Percentiles rank a stretch among this genome's conserved stretches.
Conservation (phyloP, 2,113 vertebrate species). For the Polypterus senegalus region DNA sequence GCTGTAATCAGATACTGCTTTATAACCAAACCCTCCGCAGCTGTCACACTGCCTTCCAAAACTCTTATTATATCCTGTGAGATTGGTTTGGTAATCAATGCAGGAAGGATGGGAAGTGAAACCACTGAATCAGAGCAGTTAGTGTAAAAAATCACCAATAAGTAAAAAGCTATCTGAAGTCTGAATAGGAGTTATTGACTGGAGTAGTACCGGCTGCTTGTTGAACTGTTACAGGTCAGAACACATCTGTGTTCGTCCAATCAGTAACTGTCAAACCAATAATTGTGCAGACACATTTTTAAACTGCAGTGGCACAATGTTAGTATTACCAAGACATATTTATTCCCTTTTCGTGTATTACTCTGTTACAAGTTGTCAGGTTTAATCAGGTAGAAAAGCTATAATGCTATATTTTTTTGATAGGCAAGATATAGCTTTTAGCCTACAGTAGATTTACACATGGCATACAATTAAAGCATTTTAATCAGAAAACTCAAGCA, state of each 20-base stretch:
- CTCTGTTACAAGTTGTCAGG: constrained; percentile 16
- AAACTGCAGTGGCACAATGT: constrained; percentile 15
- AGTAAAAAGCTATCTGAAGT: constrained; percentile 32
- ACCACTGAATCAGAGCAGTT: constrained; percentile 9
- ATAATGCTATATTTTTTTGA: constrained; percentile 5
- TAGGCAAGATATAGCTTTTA: no score
- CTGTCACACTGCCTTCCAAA: constrained; percentile 26
- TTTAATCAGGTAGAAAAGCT: constrained; percentile 7
- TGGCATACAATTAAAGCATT: no score
- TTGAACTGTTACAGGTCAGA: constrained; percentile 32
- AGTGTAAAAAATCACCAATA: constrained; percentile 27
- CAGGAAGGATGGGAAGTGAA: constrained; percentile 23
- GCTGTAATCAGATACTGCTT: constrained; percentile 20
- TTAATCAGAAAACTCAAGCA: no score
- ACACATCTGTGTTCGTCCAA: constrained; percentile 16
- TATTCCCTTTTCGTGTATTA: constrained; percentile 8
- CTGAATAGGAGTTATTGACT: constrained; percentile 34
- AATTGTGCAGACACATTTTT: constrained; percentile 28
- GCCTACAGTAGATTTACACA: no score
- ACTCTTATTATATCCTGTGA: constrained; percentile 19
- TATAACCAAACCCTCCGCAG: constrained; percentile 19
- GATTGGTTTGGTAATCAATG: constrained; percentile 30
- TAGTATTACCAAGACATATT: constrained; percentile 9
- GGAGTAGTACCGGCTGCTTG: constrained; percentile 27
- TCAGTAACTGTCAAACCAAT: constrained; percentile 25